phyloP scores from a whole-genome alignment of 2,797 vertebrate genomes.

The Saguinus oedipus region DNA sequence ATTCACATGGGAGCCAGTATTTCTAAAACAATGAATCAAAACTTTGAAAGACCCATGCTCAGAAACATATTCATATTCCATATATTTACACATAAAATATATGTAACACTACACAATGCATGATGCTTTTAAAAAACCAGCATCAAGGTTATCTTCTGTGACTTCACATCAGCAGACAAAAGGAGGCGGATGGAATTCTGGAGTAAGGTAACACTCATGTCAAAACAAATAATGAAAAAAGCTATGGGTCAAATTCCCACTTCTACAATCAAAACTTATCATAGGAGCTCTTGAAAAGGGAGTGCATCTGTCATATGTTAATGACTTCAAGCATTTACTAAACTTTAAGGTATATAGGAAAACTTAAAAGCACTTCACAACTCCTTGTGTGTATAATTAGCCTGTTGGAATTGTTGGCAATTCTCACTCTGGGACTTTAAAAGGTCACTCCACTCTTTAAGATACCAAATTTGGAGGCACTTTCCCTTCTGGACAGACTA shows the following conservation, averaged over 20 bases:
- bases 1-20: neutral
- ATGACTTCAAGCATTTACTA: slow-evolving; percentile 67
- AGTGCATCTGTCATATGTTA: slow-evolving; percentile 75
- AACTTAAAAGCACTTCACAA: slow-evolving; percentile 78
- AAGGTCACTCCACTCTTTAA: slow-evolving; percentile 77
- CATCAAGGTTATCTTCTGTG: slow-evolving; percentile 67
- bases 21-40: slow-evolving; percentile 28
- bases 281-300: slow-evolving; percentile 69
- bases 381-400: slow-evolving; percentile 81
- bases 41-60: neutral
- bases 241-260: slow-evolving; percentile 77
- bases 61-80: neutral
- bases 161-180: slow-evolving; percentile 52
- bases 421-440: slow-evolving; percentile 74
- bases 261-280: slow-evolving; percentile 80
- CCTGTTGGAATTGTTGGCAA: slow-evolving; percentile 77
- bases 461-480: slow-evolving; percentile 78
- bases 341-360: slow-evolving; percentile 74
- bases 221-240: slow-evolving; percentile 44
- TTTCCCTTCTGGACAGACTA: slow-evolving; percentile 75
- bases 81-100: neutral
- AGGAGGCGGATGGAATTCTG: slow-evolving; percentile 54
- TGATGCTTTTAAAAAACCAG: slow-evolving; percentile 48
- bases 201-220: slow-evolving; percentile 69
- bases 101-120: neutral